A percentile compares a stretch with the other conserved stretches of the same genome.
These are phyloP conservation scores for Geodia barretti DNA, from an alignment of 37 sponge, comb jelly and placozoan genomes.

Conservation along the genomic window DNA sequence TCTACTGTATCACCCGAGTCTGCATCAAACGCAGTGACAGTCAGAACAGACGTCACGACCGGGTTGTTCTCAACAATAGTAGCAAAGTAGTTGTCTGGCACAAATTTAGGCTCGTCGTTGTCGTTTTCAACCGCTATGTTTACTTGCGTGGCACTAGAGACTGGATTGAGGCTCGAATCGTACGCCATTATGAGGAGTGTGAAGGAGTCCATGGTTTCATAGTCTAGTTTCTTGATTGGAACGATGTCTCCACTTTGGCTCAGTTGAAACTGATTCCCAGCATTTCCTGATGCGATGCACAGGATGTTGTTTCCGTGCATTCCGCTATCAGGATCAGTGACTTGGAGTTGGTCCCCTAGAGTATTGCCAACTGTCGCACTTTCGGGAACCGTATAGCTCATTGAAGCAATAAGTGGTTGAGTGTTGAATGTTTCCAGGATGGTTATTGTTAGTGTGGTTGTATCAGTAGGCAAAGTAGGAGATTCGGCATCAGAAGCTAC, in stretches of 20 bases:
- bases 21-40: conserved; percentile 47
- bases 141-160: conserved; percentile 1
- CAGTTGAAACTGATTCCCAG: conserved; percentile 16
- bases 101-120: conserved; percentile 64
- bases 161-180: conserved; percentile 59
- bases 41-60: conserved; percentile 21
- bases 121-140: conserved; percentile 32
- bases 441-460: conserved; percentile 17
- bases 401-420: conserved; percentile 18
- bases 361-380: conserved; percentile 3
- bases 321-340: conserved; percentile 21
- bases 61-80: conserved; percentile 36
- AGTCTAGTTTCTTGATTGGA: conserved; percentile 21
- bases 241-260: conserved; percentile 11
- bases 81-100: conserved; percentile 22
- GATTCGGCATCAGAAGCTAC: conserved; percentile 28
- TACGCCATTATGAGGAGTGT: conserved; percentile 42
- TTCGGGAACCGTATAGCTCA: conserved; percentile 21
- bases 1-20: conserved; percentile 42
- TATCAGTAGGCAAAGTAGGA: background rate
- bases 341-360: background rate
- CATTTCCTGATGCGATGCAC: conserved; percentile 60
- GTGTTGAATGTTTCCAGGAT: conserved; percentile 41
- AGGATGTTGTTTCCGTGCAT: conserved; percentile 40
- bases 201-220: conserved; percentile 23